Base-by-base conservation (phyloP, 1,140 invertebrate genomes). In the Trichonephila clavata region DNA sequence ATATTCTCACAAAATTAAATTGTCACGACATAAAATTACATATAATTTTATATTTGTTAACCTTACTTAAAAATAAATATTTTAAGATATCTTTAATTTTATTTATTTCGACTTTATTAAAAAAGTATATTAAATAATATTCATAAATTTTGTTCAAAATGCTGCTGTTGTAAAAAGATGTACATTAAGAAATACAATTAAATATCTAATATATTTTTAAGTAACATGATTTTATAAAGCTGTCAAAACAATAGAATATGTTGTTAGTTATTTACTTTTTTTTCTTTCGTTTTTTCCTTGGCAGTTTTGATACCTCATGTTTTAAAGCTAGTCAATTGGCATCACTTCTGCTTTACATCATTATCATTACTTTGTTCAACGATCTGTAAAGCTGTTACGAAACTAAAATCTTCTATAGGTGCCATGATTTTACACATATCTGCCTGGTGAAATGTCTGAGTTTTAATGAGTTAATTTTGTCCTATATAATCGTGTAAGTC, bases 221-320 rank as follows among this genome's bases (percentile, higher is more conserved):
- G 16, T 57, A 61, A 87, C 86, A 24, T 59, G 83, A n/a, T 61
- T 39, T 63, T 63, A 87, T 7, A 39, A 65, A 57, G 77, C 16
- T 81, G 39, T 81, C 43, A 43, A 21, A 20, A 86, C 60, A 86
- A 86, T 21, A 32, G 57, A 86, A 57, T 63, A n/a, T 63, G 24
- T 43, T 87, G 59, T 87, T 43, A 43, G 39, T 21, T 39, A 24
- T 8, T 81, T 81, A 50, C 32, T 8, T 83, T 24, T 89, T 39
- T 80, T 50, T 50, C 10, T 24, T 81, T 60, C 10, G 27, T 90
- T 50, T 50, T 50, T 60, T 90, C 27, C 50, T 60, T 57, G 80
- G 83, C 71, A 93, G 86, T 93, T 87, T 93, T 77, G 81, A 80
- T 93, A 93, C 92, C 92, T 93, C 92, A 93, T 93, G 57, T 93